Conservation (phyloP, 2,888 invertebrate genomes). For the Noctua janthina region DNA sequence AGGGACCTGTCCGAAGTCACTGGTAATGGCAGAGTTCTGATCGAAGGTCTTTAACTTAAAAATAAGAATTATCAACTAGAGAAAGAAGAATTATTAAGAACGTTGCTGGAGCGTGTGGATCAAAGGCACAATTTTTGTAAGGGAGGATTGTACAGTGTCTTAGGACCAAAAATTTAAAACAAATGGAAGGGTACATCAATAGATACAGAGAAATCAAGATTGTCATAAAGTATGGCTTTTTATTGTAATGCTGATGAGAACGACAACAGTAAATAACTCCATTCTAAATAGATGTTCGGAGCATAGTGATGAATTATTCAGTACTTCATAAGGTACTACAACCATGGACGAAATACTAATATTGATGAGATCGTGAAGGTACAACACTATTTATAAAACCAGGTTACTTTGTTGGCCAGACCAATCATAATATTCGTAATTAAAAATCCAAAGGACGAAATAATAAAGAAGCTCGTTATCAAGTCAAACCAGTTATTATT, state of each 20-base stretch:
- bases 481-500: neutral
- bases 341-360: neutral
- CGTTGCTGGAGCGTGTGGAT: neutral
- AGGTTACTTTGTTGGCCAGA: neutral
- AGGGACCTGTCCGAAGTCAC: too few species aligned
- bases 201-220: neutral
- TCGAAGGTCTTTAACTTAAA: too few species aligned
- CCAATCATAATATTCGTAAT: neutral
- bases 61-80: neutral
- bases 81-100: neutral
- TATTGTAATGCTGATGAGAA: neutral
- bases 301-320: conserved; percentile 8
- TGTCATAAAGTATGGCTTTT: neutral
- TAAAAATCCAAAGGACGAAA: neutral
- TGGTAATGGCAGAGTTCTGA: too few species aligned
- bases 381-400: neutral
- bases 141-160: neutral
- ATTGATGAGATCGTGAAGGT: neutral
- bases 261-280: neutral
- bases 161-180: neutral
- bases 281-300: neutral
- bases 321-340: neutral
- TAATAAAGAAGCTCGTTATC: neutral
- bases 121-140: too few species aligned
- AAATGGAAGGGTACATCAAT: neutral